Base-by-base conservation (phyloP, 2,113 vertebrate genomes). In the Colaptes auratus region DNA sequence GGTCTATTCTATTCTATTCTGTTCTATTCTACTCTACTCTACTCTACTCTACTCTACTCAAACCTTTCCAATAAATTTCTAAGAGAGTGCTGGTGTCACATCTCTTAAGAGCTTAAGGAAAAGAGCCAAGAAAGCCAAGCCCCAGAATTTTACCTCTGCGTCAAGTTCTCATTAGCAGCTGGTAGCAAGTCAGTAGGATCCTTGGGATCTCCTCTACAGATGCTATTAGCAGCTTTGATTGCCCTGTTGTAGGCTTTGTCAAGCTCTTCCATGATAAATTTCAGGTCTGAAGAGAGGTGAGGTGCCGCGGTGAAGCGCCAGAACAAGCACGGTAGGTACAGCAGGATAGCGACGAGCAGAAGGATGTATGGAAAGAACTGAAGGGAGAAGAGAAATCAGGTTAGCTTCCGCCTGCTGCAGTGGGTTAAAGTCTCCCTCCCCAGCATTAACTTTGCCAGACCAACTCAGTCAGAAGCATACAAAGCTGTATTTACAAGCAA, bases 331-430 rank as follows among this genome's bases (percentile, higher is more conserved):
- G 99, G 99, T 39, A 99, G 98, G 63, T 99, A 99, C 88, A 99
- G 93, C 53, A 99, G 97, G 96, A 99, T 98, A 25, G 99, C 99
- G 7, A 99, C 92, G 1, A 98, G 96, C 73, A 99, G 96, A 33
- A 99, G 98, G 94, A 99, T 98, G 95, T 99, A 99, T 6, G 99
- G 99, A 88, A 99, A 99, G 94, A 99, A 99, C 99, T 99, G 95
- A 82, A 60, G 52, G 88, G 39, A 59, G 59, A 35, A 71, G 46
- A 87, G 63, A 81, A 15, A 17, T 27, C 30, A 59, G 12, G 71
- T 91, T 83, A 93, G 63, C 30, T 27, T 56, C 59, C 9, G 42
- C 7, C 12, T 46, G 2, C 12, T 39, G 39, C 39, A 39, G 39
- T 39, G 39, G 39, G 39, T 39, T 39, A 10, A 39, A 39, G 39